A percentile compares a stretch with the other conserved stretches of the same genome.
Conservation (phyloP, 2,113 vertebrate genomes). For the Anolis sagrei region DNA sequence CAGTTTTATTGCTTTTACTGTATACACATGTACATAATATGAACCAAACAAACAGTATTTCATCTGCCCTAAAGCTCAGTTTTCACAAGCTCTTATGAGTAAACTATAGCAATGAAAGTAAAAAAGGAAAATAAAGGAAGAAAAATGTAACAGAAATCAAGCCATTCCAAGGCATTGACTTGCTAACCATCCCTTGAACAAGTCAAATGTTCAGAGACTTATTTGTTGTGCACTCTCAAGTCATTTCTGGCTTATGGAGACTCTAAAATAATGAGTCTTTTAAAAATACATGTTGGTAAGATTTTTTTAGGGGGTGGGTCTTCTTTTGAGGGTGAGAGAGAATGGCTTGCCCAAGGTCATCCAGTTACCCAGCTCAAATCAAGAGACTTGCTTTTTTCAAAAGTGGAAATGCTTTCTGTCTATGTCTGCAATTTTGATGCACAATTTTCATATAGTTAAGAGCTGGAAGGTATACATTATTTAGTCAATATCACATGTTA, state of each 20-base stretch:
- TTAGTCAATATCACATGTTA: not conserved
- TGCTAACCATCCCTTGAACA: not conserved
- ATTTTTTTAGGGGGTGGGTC: no score
- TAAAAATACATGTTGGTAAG: no score
- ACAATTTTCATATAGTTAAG: not conserved
- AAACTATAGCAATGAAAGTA: not conserved
- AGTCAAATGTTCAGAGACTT: not conserved
- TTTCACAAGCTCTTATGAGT: not conserved
- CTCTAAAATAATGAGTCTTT: no score
- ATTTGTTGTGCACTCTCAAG: no score
- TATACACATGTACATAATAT: not conserved
- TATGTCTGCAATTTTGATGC: not conserved
- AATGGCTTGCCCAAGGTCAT: no score
- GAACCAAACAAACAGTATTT: not conserved
- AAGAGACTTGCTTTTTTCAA: no score
- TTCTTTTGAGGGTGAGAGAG: not conserved
- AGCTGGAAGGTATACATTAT: not conserved
- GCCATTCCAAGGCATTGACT: not conserved
- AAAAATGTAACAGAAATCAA: not conserved
- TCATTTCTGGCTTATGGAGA: no score
- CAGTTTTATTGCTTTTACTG: not conserved
- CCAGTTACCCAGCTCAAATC: no score
- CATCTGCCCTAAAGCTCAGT: not conserved
- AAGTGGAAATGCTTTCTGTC: no score
- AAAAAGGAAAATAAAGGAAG: not conserved